These are phyloP conservation scores for Lasioglossum baleicum DNA, from an alignment of 1,140 invertebrate genomes.

Conservation along the genomic window DNA sequence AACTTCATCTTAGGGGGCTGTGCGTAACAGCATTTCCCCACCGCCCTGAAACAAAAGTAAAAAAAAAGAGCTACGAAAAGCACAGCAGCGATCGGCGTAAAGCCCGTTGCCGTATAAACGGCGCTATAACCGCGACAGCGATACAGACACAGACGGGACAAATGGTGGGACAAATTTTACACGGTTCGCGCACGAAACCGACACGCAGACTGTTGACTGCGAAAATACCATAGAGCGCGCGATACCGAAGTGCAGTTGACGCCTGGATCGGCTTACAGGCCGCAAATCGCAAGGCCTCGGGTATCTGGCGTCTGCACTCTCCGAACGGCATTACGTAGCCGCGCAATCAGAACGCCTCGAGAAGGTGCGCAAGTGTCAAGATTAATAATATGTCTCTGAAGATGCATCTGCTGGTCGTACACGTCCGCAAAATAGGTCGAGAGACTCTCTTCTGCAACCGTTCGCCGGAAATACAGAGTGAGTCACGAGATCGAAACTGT, in stretches of 20 bases:
- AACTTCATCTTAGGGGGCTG: too few species aligned
- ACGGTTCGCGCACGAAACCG: conserved; percentile 7
- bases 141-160: not conserved
- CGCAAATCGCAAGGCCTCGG: conserved; percentile 17
- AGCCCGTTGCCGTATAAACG: too few species aligned
- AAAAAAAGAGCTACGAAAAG: too few species aligned
- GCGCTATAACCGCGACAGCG: too few species aligned
- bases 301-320: conserved; percentile 27
- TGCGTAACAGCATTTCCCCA: too few species aligned
- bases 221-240: conserved; percentile 26
- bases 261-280: conserved; percentile 5
- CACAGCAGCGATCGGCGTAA: too few species aligned
- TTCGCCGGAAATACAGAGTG: conserved; percentile 10
- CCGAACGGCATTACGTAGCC: conserved; percentile 60
- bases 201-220: conserved; percentile 30
- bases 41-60: too few species aligned
- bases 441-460: conserved; percentile 6
- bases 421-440: conserved; percentile 53
- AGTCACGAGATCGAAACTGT: not conserved
- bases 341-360: conserved; percentile 54
- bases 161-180: conserved; percentile 33
- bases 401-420: conserved; percentile 46
- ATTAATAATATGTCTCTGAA: conserved; percentile 65
- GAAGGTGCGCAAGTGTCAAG: conserved; percentile 46
- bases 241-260: conserved; percentile 14